Evolutionary conservation across 2,797 vertebrate genomes (phyloP).

Genomic region (Valencia hispanica): DNA sequence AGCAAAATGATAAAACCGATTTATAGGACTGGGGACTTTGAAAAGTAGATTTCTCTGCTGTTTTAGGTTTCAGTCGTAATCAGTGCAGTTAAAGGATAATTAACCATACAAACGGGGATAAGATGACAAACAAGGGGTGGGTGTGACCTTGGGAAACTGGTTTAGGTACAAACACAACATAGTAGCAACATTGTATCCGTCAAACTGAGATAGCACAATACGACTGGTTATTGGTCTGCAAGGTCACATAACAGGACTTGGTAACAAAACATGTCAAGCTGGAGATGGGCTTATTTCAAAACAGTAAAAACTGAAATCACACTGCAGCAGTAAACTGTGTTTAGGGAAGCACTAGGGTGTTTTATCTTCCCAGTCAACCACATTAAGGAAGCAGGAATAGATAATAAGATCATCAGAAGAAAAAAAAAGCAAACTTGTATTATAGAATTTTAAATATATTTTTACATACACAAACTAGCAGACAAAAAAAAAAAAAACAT

Average conservation of each 20-base stretch:
- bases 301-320: slow-evolving; percentile 54
- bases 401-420: not conserved
- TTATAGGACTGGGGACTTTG: slow-evolving; percentile 25
- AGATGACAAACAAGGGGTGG: slow-evolving; percentile 12
- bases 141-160: slow-evolving; percentile 43
- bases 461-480: too few relatives aligned
- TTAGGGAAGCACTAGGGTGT: not conserved
- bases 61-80: slow-evolving; percentile 42
- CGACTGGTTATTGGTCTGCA: slow-evolving; percentile 39
- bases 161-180: slow-evolving; percentile 36
- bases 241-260: slow-evolving; percentile 44
- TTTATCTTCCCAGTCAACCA: not conserved
- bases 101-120: slow-evolving; percentile 33
- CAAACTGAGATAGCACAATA: slow-evolving; percentile 38
- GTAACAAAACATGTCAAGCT: slow-evolving; percentile 57
- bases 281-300: slow-evolving; percentile 34
- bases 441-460: too few relatives aligned
- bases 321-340: slow-evolving; percentile 26
- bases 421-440: too few relatives aligned
- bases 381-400: not conserved
- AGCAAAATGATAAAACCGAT: slow-evolving; percentile 31
- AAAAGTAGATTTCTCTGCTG: slow-evolving; percentile 1
- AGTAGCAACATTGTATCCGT: slow-evolving; percentile 16
- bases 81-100: slow-evolving; percentile 20
- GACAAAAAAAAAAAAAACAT: too few relatives aligned